phyloP scores from a whole-genome alignment of 2,113 vertebrate genomes.

The Dicaeum eximium region DNA sequence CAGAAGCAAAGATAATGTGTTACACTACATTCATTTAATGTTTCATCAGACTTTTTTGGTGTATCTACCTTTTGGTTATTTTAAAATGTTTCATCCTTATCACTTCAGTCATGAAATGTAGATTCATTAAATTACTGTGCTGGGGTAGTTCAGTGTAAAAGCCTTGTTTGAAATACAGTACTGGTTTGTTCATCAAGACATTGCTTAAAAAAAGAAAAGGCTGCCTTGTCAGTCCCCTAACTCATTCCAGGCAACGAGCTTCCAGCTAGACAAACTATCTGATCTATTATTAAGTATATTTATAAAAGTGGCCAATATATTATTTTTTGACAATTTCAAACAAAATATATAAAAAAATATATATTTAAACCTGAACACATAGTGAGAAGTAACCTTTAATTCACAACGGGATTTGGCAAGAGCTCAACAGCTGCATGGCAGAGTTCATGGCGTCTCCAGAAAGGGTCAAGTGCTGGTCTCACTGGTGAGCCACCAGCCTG shows the following conservation, averaged over 20 bases:
- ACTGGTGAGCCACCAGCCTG: neutral
- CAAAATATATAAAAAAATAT: neutral
- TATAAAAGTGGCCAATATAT: neutral
- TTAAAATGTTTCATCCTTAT: conserved; percentile 80
- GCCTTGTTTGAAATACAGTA: conserved; percentile 35
- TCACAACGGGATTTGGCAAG: neutral
- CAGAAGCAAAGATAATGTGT: conserved; percentile 84
- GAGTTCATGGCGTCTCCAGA: neutral
- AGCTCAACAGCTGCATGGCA: neutral
- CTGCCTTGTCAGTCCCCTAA: neutral
- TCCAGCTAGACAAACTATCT: conserved; percentile 21
- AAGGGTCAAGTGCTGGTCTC: neutral
- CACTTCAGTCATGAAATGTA: conserved; percentile 75
- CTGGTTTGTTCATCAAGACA: conserved; percentile 34
- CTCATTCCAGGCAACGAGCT: neutral
- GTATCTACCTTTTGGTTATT: conserved; percentile 82
- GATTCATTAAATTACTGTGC: conserved; percentile 74
- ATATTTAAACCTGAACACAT: neutral
- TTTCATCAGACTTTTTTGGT: conserved; percentile 79
- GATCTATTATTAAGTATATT: conserved; percentile 11
- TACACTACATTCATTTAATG: conserved; percentile 83
- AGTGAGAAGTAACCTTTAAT: neutral
- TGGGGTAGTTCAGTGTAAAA: conserved; percentile 57
- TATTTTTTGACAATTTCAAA: neutral
- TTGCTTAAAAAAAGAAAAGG: conserved; percentile 9